A percentile compares a stretch with the other conserved stretches of the same genome.
Evolutionary conservation across 2,797 vertebrate genomes (phyloP).

Genomic region (Spizella passerina): DNA sequence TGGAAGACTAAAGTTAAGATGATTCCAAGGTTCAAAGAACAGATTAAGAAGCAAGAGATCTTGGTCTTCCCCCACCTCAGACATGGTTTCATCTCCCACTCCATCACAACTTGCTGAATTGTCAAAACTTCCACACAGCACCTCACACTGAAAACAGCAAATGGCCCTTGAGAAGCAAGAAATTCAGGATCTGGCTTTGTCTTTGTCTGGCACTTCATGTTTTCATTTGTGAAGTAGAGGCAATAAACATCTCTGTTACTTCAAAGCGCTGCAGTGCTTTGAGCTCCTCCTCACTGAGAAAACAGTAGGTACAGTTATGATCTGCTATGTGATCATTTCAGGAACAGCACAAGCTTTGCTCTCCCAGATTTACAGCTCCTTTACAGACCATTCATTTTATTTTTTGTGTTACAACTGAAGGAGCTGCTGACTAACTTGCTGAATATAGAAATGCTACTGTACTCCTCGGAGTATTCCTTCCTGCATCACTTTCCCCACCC

Average conservation of each 20-base stretch:
- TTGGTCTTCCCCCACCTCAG: neutral
- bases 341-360: neutral
- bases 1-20: neutral
- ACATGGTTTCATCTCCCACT: neutral
- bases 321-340: neutral
- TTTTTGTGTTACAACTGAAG: slow-evolving; percentile 35
- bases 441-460: slow-evolving; percentile 75
- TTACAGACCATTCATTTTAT: slow-evolving; percentile 59
- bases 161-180: neutral
- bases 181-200: neutral
- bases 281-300: neutral
- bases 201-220: neutral
- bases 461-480: slow-evolving; percentile 64
- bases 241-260: neutral
- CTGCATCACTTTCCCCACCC: slow-evolving; percentile 25
- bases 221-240: neutral
- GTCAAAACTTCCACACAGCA: neutral
- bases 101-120: neutral
- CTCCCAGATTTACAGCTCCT: slow-evolving; percentile 28
- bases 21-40: neutral
- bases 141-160: neutral
- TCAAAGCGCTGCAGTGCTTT: neutral
- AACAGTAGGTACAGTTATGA: neutral
- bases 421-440: slow-evolving; percentile 66
- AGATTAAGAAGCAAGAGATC: neutral